Conservation (phyloP, 2,797 vertebrate genomes). For the Chloroceryle inda region DNA sequence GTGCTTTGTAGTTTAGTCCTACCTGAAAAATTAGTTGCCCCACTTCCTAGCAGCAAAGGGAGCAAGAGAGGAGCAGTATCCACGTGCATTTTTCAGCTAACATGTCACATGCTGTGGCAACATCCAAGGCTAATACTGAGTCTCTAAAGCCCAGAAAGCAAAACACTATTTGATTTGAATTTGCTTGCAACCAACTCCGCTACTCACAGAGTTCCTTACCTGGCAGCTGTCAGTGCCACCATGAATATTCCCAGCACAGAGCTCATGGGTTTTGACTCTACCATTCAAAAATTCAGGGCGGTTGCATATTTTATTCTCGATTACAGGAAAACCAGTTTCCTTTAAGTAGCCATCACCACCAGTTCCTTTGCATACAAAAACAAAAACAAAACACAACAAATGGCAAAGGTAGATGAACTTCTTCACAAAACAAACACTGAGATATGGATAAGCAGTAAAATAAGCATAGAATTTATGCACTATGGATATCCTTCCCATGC, state of each 20-base stretch:
- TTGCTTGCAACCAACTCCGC: accelerated
- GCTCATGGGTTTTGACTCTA: slow-evolving; percentile 84
- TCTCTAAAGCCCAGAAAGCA: neutral
- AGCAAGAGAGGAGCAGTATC: neutral
- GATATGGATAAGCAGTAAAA: neutral
- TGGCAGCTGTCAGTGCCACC: slow-evolving; percentile 93
- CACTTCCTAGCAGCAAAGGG: neutral
- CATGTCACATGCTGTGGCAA: accelerated
- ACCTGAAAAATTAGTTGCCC: neutral
- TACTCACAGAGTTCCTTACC: slow-evolving; percentile 79
- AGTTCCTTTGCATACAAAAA: slow-evolving; percentile 81
- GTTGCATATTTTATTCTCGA: slow-evolving; percentile 95
- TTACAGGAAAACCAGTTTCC: slow-evolving; percentile 93
- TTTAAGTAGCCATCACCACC: slow-evolving; percentile 86
- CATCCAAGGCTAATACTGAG: neutral
- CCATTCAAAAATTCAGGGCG: slow-evolving; percentile 85
- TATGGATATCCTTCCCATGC: neutral
- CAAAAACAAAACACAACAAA: neutral
- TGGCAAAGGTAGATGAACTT: neutral
- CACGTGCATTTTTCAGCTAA: neutral
- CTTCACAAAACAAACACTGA: neutral
- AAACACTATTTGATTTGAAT: neutral
- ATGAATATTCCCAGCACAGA: slow-evolving; percentile 92
- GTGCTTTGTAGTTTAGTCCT: neutral
- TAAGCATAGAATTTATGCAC: neutral